Base-by-base conservation (phyloP, 2,888 invertebrate species). In the Thyatira batis region DNA sequence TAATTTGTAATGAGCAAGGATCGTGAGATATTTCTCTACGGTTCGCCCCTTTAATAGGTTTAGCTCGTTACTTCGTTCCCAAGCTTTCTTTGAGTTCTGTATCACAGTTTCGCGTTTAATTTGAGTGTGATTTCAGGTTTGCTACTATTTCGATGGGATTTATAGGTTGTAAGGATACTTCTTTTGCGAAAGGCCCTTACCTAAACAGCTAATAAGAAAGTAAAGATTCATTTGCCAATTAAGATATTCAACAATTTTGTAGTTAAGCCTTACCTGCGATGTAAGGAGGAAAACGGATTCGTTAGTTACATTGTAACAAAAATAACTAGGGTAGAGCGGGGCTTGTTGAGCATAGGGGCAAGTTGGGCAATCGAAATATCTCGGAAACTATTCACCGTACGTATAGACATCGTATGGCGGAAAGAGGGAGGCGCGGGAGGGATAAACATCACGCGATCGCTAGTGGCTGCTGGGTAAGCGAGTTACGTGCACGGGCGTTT, bases 1-100 rank as follows among this genome's bases (percentile, higher is more conserved):
- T 91, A 90, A 92, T 91, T 90, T 89, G 91, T 91, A 91, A 91
- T 91, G 85, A 90, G 87, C 76, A 72, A 82, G 85, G 85, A 86
- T 91, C 87, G 87, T 86, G 86, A 85, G 85, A 81, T 85, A 80
- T 82, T 88, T 85, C 86, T 88, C 82, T 87, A 84, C 87, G 88
- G 82, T 84, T 84, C 80, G 82, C 79, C 78, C 80, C 82, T 84
- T 82, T 88, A 88, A 89, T 87, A 87, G 80, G 82, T 82, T 81
- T 67, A 78, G 73, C 89, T 89, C 77, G 87, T 89, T 89, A 89
- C 81, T 72, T 71, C 69, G 81, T 89, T 90, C 89, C 84, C 89
- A 89, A 82, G 85, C 83, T 84, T 80, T 80, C 83, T 79, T 80
- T 76, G 63, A 69, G 67, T 61, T 56, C 57, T 58, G 61, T 58